These are phyloP conservation scores for Lycodopsis pacificus DNA, from an alignment of 2,797 vertebrate species.

Conservation along the genomic window DNA sequence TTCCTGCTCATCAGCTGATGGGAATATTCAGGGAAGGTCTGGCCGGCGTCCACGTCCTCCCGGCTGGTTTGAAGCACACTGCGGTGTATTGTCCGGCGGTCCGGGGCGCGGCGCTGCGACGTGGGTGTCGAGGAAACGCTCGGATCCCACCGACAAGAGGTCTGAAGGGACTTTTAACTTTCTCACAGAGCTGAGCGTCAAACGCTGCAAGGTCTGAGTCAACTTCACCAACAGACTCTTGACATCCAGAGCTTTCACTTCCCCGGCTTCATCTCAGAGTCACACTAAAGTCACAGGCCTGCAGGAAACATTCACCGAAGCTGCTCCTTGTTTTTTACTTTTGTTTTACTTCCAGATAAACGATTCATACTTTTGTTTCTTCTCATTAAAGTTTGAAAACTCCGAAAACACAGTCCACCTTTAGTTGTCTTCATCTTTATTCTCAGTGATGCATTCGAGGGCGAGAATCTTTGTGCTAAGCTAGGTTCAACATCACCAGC, in stretches of 20 bases:
- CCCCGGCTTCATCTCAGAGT: background rate
- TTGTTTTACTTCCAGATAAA: too few relatives aligned
- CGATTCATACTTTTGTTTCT: too few relatives aligned
- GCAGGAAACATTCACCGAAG: too few relatives aligned
- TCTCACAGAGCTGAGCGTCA: constrained; percentile 18
- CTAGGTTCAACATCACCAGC: background rate
- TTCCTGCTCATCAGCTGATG: constrained; percentile 66
- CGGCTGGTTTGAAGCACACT: constrained; percentile 51
- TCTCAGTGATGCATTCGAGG: background rate
- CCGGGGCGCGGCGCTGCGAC: constrained; percentile 39
- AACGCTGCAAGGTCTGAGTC: constrained; percentile 15
- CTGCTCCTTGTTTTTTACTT: too few relatives aligned
- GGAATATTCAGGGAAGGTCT: constrained; percentile 59
- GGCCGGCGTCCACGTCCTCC: constrained; percentile 62
- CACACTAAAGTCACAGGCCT: background rate
- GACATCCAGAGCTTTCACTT: background rate
- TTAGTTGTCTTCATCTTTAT: too few relatives aligned
- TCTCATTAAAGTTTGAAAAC: too few relatives aligned
- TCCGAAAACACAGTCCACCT: too few relatives aligned
- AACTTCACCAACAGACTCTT: background rate
- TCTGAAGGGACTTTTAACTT: constrained; percentile 28
- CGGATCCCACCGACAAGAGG: constrained; percentile 7
- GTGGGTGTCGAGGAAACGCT: constrained; percentile 62
- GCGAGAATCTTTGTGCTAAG: background rate
- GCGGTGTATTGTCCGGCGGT: constrained; percentile 66